Percentiles rank a stretch among this genome's conserved stretches.
These are phyloP conservation scores for Chlamydotis undulata DNA, from an alignment of 2,113 vertebrate species.

Conservation along the genomic window DNA sequence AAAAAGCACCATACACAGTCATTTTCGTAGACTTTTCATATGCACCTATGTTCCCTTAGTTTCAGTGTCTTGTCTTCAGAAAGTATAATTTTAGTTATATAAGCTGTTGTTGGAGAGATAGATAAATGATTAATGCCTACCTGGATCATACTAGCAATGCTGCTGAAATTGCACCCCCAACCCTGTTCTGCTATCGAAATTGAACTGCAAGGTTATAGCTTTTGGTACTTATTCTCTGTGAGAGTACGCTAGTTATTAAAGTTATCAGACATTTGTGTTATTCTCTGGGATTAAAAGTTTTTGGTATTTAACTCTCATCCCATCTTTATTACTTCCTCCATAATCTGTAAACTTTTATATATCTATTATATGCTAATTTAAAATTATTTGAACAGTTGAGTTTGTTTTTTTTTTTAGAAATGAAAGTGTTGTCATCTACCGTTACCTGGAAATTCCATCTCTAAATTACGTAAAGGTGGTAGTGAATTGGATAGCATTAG, in stretches of 20 bases:
- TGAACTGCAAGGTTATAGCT: background rate
- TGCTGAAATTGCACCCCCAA: background rate
- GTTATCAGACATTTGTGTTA: background rate
- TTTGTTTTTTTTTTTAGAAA: background rate
- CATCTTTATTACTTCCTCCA: background rate
- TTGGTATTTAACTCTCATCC: background rate
- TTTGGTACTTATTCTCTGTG: background rate
- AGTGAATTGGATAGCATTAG: background rate
- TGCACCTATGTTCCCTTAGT: background rate
- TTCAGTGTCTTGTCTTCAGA: background rate
- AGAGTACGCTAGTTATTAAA: background rate
- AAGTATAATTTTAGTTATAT: background rate
- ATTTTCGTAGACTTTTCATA: background rate
- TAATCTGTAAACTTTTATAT: background rate
- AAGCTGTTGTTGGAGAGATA: background rate
- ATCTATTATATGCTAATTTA: background rate
- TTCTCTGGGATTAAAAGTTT: constrained; percentile 8
- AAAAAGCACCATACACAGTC: background rate
- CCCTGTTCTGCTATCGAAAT: background rate
- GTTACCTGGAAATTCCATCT: background rate
- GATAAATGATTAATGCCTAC: background rate
- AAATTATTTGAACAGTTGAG: background rate
- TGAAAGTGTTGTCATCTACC: background rate
- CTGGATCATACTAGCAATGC: background rate
- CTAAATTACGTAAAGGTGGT: background rate